Conservation (phyloP, 2,113 vertebrate genomes). For the Apistogramma diplotaenia region DNA sequence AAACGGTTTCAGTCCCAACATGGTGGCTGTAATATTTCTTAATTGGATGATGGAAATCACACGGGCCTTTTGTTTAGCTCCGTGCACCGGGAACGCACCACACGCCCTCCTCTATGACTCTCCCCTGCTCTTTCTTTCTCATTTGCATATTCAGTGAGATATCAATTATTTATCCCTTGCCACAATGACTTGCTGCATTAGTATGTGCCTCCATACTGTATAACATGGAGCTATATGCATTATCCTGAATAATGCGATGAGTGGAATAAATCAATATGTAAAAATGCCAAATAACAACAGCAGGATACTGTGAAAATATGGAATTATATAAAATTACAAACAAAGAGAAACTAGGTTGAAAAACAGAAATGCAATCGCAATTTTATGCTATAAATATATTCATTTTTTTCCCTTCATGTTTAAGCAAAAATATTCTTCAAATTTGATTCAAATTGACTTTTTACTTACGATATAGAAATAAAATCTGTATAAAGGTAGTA, state of each 20-base stretch:
- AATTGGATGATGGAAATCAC: conserved; percentile 74
- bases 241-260: conserved; percentile 63
- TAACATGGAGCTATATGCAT: conserved; percentile 47
- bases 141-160: conserved; percentile 84
- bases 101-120: conserved; percentile 23
- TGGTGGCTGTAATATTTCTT: conserved; percentile 68
- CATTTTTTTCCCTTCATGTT: background rate
- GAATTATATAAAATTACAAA: conserved; percentile 1
- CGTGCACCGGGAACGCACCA: conserved; percentile 18
- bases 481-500: background rate
- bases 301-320: conserved; percentile 4
- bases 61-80: conserved; percentile 69
- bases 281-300: conserved; percentile 26
- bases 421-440: background rate
- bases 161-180: conserved; percentile 81
- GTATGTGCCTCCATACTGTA: conserved; percentile 54
- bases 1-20: conserved; percentile 64
- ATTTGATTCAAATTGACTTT: background rate
- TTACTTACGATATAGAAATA: background rate
- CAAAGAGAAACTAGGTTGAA: background rate
- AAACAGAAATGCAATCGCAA: background rate
- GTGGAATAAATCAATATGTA: conserved; percentile 57
- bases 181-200: conserved; percentile 72
- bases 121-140: conserved; percentile 20
- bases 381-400: background rate